These are phyloP conservation scores for Etia nguti DNA, from an alignment of 2,113 vertebrate species.

Conservation along the genomic window DNA sequence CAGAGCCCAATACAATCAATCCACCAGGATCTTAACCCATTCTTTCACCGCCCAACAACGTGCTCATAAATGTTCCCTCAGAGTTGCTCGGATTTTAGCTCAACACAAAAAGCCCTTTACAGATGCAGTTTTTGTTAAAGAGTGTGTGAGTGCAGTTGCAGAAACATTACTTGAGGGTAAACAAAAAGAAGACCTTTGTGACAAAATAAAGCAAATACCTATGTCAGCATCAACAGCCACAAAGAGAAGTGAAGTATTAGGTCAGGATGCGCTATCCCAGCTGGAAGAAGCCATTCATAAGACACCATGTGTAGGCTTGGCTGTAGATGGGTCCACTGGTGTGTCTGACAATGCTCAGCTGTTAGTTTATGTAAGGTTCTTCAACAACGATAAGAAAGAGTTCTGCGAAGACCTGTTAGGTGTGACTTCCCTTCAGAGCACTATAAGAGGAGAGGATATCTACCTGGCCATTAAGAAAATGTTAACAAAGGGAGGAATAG, in stretches of 20 bases:
- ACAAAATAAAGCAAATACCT: too few species aligned
- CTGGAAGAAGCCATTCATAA: neutral
- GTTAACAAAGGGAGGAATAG: neutral
- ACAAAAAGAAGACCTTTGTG: too few species aligned
- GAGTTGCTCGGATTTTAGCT: too few species aligned
- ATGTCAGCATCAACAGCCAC: neutral
- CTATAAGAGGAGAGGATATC: accelerated
- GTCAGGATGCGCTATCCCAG: too few species aligned
- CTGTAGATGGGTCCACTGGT: neutral
- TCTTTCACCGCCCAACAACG: too few species aligned
- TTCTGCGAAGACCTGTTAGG: too few species aligned
- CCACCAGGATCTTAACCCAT: too few species aligned
- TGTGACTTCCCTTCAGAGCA: too few species aligned
- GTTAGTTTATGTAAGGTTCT: neutral
- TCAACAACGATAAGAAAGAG: neutral
- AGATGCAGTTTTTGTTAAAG: neutral
- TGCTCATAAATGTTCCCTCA: too few species aligned
- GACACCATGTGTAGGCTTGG: neutral
- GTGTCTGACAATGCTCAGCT: too few species aligned
- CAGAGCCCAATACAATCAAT: too few species aligned
- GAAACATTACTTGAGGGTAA: neutral
- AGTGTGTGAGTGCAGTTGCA: neutral
- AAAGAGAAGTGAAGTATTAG: neutral
- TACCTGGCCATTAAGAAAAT: neutral
- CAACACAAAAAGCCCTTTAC: neutral